Evolutionary conservation across 2,113 vertebrate species (phyloP).

Genomic region (Cephalopholis sonnerati): DNA sequence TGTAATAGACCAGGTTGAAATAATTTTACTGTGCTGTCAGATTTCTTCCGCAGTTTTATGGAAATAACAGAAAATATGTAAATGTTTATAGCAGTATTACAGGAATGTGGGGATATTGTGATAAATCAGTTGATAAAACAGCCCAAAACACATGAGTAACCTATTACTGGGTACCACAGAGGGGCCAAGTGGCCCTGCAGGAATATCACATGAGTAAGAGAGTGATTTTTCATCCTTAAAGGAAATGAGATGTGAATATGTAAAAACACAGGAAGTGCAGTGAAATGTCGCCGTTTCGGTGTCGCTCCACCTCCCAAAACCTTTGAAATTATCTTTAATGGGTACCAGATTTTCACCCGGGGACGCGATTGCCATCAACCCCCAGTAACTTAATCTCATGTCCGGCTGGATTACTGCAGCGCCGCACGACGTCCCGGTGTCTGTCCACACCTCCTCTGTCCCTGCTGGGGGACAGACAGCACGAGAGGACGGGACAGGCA

Average conservation of each 20-base stretch:
- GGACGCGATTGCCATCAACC: slow-evolving; percentile 68
- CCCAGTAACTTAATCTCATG: slow-evolving; percentile 78
- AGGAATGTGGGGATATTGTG: background rate
- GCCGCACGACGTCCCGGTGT: slow-evolving; percentile 53
- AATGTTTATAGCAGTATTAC: background rate
- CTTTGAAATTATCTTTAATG: slow-evolving; percentile 79
- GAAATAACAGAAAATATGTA: background rate
- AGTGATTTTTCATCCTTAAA: slow-evolving; percentile 35
- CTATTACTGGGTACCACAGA: background rate
- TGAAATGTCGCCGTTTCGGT: slow-evolving; percentile 41
- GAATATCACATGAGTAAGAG: slow-evolving; percentile 35
- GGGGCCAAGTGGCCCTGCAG: background rate
- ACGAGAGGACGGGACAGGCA: slow-evolving; percentile 19
- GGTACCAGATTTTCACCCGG: slow-evolving; percentile 78
- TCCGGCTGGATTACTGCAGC: slow-evolving; percentile 66
- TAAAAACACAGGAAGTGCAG: slow-evolving; percentile 43
- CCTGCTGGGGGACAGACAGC: slow-evolving; percentile 15
- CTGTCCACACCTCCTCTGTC: slow-evolving; percentile 47
- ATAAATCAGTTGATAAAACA: slow-evolving; percentile 13
- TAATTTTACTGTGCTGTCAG: background rate
- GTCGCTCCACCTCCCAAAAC: slow-evolving; percentile 45
- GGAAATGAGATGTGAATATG: slow-evolving; percentile 48
- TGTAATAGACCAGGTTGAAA: background rate
- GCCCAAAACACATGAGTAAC: slow-evolving; percentile 12
- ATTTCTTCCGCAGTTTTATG: background rate